Base-by-base conservation (phyloP, 2,797 vertebrate genomes). In the Clarias fuscus region DNA sequence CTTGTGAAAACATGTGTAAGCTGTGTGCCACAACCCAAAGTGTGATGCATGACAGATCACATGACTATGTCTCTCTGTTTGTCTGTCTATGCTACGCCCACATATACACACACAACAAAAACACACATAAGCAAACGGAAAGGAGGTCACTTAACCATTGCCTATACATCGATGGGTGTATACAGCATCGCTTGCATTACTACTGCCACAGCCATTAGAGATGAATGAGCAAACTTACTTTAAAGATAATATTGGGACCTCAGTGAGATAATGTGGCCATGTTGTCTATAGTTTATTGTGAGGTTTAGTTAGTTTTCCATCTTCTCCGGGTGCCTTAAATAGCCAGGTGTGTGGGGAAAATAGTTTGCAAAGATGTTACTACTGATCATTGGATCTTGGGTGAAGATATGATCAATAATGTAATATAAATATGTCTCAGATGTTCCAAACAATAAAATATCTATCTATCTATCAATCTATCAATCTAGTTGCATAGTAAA, bases 11-110 rank as follows among this genome's bases (percentile, higher is more conserved):
- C 20, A 43, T 70, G 61, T 58, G 84, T 64, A 65, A 53, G 10
- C 15, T 76, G 75, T 59, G 30, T 30, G 17, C 4, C 71, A 37
- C 5, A 76, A 64, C 59, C 27, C 84, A 27, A 81, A 48, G 70
- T 75, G 27, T 30, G 8, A 86, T 82, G 59, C 65, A 33, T 77
- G 75, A 77, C 56, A 67, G 48, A 62, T 85, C 84, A 88, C 73
- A 83, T 83, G 80, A 77, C 62, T 76, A 48, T 48, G 61, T 83
- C 11, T 85, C 14, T 83, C 27, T 81, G 33, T 89, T 56, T 79
- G 18, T 71, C 5, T 76, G 72, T 85, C 48, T 79, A n/a, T 81
- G 72, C 77, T 58, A 14, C 58, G 2, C 79, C 77, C 72, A 18
- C 20, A 22, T 37, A 73, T n/a, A 30, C 22, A 37, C 53, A 20